Evolutionary conservation across 1,140 invertebrate species (phyloP), one percentile per base, ranked within the genome.

Genomic region (Holotrichia oblita): DNA sequence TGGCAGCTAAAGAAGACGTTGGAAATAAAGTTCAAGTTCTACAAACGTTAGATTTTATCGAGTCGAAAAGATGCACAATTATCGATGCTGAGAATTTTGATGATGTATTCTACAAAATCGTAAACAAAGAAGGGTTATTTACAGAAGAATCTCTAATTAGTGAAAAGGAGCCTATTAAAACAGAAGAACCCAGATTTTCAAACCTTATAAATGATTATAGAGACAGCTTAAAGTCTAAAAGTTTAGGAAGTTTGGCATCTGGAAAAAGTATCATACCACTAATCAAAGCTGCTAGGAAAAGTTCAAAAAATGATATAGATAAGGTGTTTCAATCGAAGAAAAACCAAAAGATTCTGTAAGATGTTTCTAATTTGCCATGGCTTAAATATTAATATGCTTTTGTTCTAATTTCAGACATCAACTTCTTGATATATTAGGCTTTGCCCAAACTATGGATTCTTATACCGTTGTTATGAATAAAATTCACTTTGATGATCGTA

Each of bases 391-490:
- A 17, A 9, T 41, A 44, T 27, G 14, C 6, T 73, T 0, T 73
- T 78, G 80, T 55, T 78, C 83, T 24, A 27, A 69, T 87, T 85
- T 34, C 80, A 92, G 91, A 77, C 85, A 88, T 4, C 93, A 94
- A 83, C 81, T 95, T 0, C 87, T 91, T 9, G 94, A 96, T 85
- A 83, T 94, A 0, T 84, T 93, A 14, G 94, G 93, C 0, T 91
- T 92, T 1, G 89, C 91, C 0, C 92, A 94, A 82, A 94, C 93
- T 0, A 79, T 87, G 10, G 89, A 89, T 6, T 88, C 92, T 0
- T 92, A 95, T 82, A 89, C 91, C 83, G 92, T 92, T 44, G 93
- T 91, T 12, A 91, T 93, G 86, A 90, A 91, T 72, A 84, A 89
- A 42, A 87, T 94, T 0, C 89, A 90, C 75, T 90, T 92, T 48